Conservation (phyloP, 2,797 vertebrate genomes). For the Melanogrammus aeglefinus region DNA sequence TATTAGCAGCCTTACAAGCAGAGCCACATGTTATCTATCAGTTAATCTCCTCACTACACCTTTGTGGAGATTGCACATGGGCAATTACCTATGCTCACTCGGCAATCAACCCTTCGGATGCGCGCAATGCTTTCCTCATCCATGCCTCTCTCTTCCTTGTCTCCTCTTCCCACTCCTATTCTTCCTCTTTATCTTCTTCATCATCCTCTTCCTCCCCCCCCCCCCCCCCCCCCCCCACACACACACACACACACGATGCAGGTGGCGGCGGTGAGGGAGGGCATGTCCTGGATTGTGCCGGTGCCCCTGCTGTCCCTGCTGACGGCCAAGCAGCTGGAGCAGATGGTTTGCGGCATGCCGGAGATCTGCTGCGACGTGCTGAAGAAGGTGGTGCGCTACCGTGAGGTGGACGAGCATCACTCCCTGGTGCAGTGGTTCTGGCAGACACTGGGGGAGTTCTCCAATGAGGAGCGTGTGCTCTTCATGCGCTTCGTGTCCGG, state of each 20-base stretch:
- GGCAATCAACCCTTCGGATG: neutral
- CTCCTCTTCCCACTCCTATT: neutral
- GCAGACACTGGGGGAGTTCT: slow-evolving; percentile 82
- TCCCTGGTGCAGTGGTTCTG: slow-evolving; percentile 81
- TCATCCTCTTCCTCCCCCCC: neutral
- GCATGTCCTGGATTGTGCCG: slow-evolving; percentile 83
- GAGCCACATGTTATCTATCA: neutral
- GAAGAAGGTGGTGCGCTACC: slow-evolving; percentile 81
- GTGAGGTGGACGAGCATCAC: slow-evolving; percentile 81
- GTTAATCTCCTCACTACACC: too few relatives aligned
- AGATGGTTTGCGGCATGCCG: slow-evolving; percentile 82
- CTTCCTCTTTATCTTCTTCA: neutral
- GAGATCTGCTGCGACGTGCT: slow-evolving; percentile 82
- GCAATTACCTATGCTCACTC: neutral
- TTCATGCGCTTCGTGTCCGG: slow-evolving; percentile 84
- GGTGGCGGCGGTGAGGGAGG: slow-evolving; percentile 78
- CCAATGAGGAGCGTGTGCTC: slow-evolving; percentile 82
- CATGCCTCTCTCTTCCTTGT: neutral
- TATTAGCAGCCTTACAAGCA: neutral
- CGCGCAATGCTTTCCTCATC: neutral
- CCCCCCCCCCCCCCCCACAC: too few relatives aligned
- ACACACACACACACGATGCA: too few relatives aligned
- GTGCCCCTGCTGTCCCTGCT: slow-evolving; percentile 80
- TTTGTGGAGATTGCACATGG: neutral
- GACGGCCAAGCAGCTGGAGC: slow-evolving; percentile 80